Evolutionary conservation across 2,113 vertebrate genomes (phyloP).

Genomic region (Cairina moschata): DNA sequence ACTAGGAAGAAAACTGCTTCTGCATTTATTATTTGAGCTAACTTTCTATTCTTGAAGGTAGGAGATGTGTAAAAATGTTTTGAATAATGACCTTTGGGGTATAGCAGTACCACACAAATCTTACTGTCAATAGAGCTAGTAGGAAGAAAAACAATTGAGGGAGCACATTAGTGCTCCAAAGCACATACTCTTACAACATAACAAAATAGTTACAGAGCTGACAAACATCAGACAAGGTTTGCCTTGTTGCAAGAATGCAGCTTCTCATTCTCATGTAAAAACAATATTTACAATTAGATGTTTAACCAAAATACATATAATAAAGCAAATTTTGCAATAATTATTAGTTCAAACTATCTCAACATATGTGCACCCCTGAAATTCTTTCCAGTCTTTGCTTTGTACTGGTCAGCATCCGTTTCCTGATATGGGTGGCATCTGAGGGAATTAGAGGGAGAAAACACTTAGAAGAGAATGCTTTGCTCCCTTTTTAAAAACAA

Average conservation of each 20-base stretch:
- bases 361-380: neutral
- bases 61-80: neutral
- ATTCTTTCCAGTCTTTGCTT: neutral
- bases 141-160: slow-evolving; percentile 18
- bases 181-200: neutral
- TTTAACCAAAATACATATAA: neutral
- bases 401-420: neutral
- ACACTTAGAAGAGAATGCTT: neutral
- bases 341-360: neutral
- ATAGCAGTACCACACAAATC: neutral
- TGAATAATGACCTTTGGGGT: neutral
- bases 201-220: slow-evolving; percentile 5
- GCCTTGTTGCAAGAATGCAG: neutral
- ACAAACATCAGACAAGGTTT: neutral
- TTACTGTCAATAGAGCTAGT: slow-evolving; percentile 1
- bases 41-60: neutral
- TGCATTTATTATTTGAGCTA: neutral
- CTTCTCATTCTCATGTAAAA: neutral
- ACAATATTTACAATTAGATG: neutral
- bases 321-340: neutral
- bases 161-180: neutral
- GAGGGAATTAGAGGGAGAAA: neutral
- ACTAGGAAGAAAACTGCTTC: neutral
- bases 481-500: neutral
- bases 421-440: neutral